These are phyloP conservation scores for Sapajus apella DNA, from an alignment of 2,113 vertebrate genomes.

Conservation along the genomic window DNA sequence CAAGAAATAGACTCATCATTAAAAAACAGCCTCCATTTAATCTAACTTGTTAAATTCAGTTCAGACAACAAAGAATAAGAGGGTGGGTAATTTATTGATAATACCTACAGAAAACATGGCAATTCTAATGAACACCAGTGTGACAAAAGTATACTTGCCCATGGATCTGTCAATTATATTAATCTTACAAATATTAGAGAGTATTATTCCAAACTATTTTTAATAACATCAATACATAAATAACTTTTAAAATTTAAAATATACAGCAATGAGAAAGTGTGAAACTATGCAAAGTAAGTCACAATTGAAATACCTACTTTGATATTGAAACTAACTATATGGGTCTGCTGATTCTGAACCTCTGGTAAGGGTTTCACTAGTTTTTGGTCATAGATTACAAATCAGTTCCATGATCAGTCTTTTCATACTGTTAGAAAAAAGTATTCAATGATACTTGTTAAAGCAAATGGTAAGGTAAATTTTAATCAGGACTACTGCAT, in stretches of 20 bases:
- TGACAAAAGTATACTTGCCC: neutral
- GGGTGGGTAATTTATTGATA: neutral
- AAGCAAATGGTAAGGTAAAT: neutral
- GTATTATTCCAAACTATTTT: neutral
- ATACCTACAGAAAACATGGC: neutral
- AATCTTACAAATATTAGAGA: neutral
- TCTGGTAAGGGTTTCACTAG: neutral
- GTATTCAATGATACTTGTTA: neutral
- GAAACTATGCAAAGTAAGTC: neutral
- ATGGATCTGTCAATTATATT: neutral
- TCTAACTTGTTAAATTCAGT: neutral
- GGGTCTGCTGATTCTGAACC: neutral
- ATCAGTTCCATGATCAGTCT: neutral
- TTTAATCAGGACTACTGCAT: neutral
- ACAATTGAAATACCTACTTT: neutral
- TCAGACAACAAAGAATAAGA: neutral
- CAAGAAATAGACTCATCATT: neutral
- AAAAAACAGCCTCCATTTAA: neutral
- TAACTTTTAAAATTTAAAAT: neutral
- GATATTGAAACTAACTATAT: neutral
- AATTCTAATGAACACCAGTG: neutral
- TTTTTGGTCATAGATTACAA: neutral
- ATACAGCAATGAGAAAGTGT: neutral
- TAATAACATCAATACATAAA: neutral
- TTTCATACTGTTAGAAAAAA: neutral